These are phyloP conservation scores for Mus spicilegus DNA, from an alignment of 2,113 vertebrate species.

Conservation along the genomic window DNA sequence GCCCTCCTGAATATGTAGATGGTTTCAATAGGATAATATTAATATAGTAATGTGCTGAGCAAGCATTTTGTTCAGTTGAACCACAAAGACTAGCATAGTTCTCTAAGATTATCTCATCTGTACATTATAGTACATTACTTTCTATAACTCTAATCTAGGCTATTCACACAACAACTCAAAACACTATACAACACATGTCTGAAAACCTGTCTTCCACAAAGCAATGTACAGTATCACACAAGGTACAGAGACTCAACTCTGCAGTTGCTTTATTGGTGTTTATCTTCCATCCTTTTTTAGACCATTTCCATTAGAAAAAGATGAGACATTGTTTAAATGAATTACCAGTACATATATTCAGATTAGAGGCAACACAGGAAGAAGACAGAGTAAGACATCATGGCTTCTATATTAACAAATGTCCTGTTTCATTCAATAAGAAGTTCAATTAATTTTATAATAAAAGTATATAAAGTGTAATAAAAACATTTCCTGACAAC, in stretches of 20 bases:
- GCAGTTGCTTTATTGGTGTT: not conserved
- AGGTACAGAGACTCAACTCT: not conserved
- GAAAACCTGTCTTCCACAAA: not conserved
- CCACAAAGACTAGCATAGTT: rapidly evolving
- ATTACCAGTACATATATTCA: not conserved
- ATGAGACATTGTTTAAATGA: not conserved
- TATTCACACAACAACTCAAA: rapidly evolving
- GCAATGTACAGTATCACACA: rapidly evolving
- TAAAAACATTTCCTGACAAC: conserved; percentile 64
- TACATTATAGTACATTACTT: not conserved
- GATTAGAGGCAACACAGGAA: not conserved
- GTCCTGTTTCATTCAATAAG: not conserved
- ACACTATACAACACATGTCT: rapidly evolving
- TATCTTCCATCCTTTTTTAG: not conserved
- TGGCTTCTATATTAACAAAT: conserved; percentile 11
- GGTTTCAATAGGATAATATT: not conserved
- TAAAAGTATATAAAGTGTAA: conserved; percentile 50
- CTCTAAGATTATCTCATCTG: not conserved
- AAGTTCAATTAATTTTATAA: conserved; percentile 65
- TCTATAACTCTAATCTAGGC: not conserved
- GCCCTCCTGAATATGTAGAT: not conserved
- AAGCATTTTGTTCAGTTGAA: not conserved
- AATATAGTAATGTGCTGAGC: rapidly evolving
- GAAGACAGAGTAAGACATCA: not conserved
- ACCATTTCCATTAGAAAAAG: not conserved